A percentile compares a stretch with the other conserved stretches of the same genome.
Evolutionary conservation across 37 sponge, comb jelly and placozoan species (phyloP).

Genomic region (Mnemiopsis leidyi): DNA sequence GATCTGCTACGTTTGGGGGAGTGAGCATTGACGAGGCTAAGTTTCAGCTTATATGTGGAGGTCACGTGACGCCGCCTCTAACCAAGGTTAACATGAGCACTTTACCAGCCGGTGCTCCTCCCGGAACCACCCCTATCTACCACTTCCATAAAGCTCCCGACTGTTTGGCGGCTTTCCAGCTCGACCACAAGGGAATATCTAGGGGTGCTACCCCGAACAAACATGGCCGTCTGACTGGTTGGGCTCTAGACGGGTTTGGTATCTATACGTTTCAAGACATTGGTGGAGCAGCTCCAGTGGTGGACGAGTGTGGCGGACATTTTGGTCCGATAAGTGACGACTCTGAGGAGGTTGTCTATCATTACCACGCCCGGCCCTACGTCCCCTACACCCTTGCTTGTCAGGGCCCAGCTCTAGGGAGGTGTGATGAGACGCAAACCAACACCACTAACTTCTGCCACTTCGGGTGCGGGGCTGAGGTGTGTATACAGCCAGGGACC

Average conservation of each 20-base stretch:
- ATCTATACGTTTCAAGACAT: neutral
- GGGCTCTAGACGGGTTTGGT: slow-evolving; percentile 42
- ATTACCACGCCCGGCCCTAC: slow-evolving; percentile 42
- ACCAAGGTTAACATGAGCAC: neutral
- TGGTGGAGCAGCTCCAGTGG: neutral
- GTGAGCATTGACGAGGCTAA: neutral
- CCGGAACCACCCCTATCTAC: neutral
- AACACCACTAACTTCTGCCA: neutral
- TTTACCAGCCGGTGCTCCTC: neutral
- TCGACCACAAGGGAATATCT: neutral
- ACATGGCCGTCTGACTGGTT: neutral
- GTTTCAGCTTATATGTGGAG: slow-evolving; percentile 7
- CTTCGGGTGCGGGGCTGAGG: slow-evolving; percentile 1
- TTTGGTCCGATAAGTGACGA: neutral
- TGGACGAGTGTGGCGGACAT: slow-evolving; percentile 55
- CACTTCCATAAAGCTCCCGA: slow-evolving; percentile 40
- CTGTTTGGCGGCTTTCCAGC: neutral
- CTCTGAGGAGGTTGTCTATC: neutral
- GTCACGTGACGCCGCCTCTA: slow-evolving; percentile 6
- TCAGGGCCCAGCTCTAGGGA: slow-evolving; percentile 26
- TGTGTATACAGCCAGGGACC: slow-evolving; percentile 45
- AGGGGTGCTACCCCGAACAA: neutral
- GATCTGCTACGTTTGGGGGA: neutral
- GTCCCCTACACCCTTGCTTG: slow-evolving; percentile 44
- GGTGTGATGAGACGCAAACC: neutral